Base-by-base conservation (phyloP, 1,140 invertebrate species). In the Conus betulinus region DNA sequence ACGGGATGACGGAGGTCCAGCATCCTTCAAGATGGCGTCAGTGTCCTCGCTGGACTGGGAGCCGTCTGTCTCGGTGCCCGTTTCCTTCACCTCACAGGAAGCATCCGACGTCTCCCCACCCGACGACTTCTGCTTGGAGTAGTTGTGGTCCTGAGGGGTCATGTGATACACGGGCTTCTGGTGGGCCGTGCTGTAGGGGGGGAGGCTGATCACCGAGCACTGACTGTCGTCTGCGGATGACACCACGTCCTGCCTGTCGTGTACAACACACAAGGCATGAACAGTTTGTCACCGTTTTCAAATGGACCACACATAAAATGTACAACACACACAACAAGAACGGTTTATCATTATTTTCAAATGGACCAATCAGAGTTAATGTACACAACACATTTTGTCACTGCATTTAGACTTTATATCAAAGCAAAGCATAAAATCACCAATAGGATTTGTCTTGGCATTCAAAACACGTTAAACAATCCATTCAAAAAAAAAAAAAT, bases 111-210 rank as follows among this genome's bases (percentile, higher is more conserved):
- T 87, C 60, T 76, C 63, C 17, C 89, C 88, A 15, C 84, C 79
- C 5, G 74, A 57, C 87, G 91, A 91, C 67, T 94, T 94, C 74
- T 93, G 89, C 79, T 89, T 92, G 84, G 93, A 94, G 89, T 95
- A 95, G 10, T 94, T 93, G 88, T 95, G 95, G 89, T 95, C 94
- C 52, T 88, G 88, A 20, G 93, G 90, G n/a, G 89, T 89, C 74
- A 88, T 89, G 88, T 92, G 91, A 25, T 90, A 90, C 17, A 91
- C 86, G 0, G 86, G 91, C 55, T 85, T 85, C 71, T 76, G 84
- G 63, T 90, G 88, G 4, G 85, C n/a, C 78, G 67, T 71, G 86
- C 87, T 88, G 90, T 87, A 88, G 83, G 85, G 57, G 6, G 90
- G 88, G 13, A 88, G 83, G 17, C 89, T 88, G 23, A 81, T 25